Evolutionary conservation across 2,113 vertebrate species (phyloP).

Genomic region (Lanius collurio): DNA sequence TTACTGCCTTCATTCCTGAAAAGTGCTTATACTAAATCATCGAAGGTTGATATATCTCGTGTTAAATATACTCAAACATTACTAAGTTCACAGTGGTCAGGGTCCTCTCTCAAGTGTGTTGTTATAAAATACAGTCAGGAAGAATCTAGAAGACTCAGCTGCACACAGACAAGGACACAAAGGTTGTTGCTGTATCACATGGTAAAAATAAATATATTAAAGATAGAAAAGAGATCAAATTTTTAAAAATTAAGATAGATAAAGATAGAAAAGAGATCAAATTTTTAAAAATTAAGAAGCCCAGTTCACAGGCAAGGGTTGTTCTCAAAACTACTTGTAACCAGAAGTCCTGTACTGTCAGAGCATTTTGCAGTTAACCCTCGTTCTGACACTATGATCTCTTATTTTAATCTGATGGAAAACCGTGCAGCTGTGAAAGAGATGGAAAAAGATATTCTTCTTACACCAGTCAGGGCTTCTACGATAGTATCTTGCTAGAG

Average conservation of each 20-base stretch:
- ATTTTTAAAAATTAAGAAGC: neutral
- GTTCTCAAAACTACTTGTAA: neutral
- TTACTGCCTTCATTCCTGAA: conserved; percentile 50
- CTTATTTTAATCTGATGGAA: neutral
- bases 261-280: neutral
- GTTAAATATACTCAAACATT: conserved; percentile 17
- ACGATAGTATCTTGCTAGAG: neutral
- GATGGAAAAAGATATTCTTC: neutral
- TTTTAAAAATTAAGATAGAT: neutral
- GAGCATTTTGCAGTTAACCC: neutral
- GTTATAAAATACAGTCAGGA: neutral
- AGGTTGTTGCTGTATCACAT: neutral
- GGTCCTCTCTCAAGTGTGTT: neutral
- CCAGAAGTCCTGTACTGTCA: neutral
- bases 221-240: neutral
- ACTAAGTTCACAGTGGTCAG: neutral
- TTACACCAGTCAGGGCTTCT: neutral
- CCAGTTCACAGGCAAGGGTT: neutral
- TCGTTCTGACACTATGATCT: neutral
- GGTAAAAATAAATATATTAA: neutral
- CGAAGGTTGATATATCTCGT: conserved; percentile 8
- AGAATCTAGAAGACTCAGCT: neutral
- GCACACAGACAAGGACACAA: neutral
- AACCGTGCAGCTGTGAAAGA: neutral
- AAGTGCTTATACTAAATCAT: conserved; percentile 52